Conservation (phyloP, 2,113 vertebrate species). For the Colaptes auratus region DNA sequence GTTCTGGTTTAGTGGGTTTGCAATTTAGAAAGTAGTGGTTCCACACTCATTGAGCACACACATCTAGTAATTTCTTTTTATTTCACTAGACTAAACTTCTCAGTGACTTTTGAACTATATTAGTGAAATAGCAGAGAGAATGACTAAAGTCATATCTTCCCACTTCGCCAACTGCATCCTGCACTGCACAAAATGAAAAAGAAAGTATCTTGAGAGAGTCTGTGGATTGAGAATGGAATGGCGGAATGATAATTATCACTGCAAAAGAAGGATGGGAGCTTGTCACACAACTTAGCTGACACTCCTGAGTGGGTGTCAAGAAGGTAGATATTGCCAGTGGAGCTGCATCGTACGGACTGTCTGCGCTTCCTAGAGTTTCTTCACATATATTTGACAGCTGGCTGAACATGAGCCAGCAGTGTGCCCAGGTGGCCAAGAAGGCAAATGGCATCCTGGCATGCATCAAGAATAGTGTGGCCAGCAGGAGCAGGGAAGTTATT, state of each 20-base stretch:
- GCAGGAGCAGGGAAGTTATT: no score
- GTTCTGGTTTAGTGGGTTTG: neutral
- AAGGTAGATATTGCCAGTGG: neutral
- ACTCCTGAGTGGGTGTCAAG: slow-evolving; percentile 13
- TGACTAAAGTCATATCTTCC: no score
- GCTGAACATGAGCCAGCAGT: no score
- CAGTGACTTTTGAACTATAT: no score
- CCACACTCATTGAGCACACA: neutral
- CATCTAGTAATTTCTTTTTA: neutral
- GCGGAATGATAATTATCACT: neutral
- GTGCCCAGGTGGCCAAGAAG: no score
- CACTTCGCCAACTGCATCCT: neutral
- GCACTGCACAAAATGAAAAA: neutral
- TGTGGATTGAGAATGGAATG: neutral
- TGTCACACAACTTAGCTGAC: neutral
- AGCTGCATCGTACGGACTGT: neutral
- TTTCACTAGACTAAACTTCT: neutral
- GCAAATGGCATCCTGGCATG: no score
- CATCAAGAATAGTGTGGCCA: no score
- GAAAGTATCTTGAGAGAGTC: neutral
- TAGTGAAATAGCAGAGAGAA: neutral
- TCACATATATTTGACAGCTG: no score
- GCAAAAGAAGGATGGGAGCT: slow-evolving; percentile 1
- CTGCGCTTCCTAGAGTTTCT: no score
- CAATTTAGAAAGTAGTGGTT: neutral